A percentile compares a stretch with the other conserved stretches of the same genome.
phyloP scores from a whole-genome alignment of 2,888 invertebrate species.

The Apodemia mormo region DNA sequence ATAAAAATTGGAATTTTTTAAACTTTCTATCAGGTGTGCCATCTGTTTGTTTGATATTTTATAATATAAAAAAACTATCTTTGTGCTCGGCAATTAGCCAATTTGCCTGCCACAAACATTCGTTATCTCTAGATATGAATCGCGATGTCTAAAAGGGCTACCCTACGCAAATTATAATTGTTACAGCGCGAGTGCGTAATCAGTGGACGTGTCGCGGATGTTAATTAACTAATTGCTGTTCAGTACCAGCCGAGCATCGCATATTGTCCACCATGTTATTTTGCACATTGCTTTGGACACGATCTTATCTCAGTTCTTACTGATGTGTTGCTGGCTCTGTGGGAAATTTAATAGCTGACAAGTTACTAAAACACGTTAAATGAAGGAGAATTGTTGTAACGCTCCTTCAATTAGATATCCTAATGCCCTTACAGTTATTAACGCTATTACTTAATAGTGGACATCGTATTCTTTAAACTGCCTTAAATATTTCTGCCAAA shows the following conservation, averaged over 20 bases:
- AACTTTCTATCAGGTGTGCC: too few species aligned
- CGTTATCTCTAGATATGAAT: background rate
- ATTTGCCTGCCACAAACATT: background rate
- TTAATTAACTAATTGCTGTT: conserved; percentile 5
- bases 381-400: too few species aligned
- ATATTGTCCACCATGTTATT: background rate
- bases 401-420: too few species aligned
- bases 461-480: too few species aligned
- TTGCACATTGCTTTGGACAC: background rate
- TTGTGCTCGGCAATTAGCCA: background rate
- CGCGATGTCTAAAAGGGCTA: background rate
- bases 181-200: background rate
- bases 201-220: background rate
- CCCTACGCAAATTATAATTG: conserved; percentile 9
- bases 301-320: background rate
- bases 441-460: too few species aligned
- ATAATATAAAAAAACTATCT: too few species aligned
- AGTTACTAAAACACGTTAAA: too few species aligned
- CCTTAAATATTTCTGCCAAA: too few species aligned
- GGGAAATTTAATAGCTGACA: too few species aligned
- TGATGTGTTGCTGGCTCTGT: background rate
- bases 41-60: too few species aligned
- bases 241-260: background rate
- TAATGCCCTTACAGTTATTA: too few species aligned
- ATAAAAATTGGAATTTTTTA: too few species aligned